Evolutionary conservation across 1,140 invertebrate species (phyloP).

Genomic region (Zelostemma sp.): DNA sequence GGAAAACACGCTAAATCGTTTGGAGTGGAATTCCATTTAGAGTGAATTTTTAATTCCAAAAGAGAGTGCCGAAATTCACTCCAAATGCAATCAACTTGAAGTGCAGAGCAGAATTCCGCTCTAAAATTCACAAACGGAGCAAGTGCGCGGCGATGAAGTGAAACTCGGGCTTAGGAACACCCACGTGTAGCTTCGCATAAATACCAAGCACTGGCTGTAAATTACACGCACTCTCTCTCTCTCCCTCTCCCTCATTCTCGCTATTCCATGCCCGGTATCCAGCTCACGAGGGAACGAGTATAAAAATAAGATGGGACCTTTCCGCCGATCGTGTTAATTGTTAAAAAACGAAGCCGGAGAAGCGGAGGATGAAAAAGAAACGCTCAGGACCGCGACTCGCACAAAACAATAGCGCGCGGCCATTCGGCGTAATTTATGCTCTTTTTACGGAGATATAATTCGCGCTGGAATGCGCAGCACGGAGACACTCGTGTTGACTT

Average conservation of each 20-base stretch:
- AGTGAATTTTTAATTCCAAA: no score
- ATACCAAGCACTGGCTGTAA: slow-evolving; percentile 31
- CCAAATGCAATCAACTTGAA: no score
- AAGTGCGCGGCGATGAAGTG: no score
- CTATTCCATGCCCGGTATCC: no score
- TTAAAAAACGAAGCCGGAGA: slow-evolving; percentile 6
- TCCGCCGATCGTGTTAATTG: slow-evolving; percentile 30
- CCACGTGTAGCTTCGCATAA: slow-evolving; percentile 40
- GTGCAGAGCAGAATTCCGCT: no score
- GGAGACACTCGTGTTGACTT: slow-evolving; percentile 32
- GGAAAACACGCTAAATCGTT: no score
- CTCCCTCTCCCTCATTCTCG: neutral
- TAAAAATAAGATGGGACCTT: no score
- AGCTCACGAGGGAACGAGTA: no score
- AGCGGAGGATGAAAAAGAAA: neutral
- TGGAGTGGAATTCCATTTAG: no score
- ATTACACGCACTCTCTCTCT: slow-evolving; percentile 12
- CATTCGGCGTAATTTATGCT: slow-evolving; percentile 31
- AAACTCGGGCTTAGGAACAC: slow-evolving; percentile 43
- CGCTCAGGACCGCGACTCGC: slow-evolving; percentile 10
- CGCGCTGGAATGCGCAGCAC: slow-evolving; percentile 26
- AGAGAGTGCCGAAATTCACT: no score
- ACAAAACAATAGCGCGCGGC: slow-evolving; percentile 20
- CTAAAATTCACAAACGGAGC: no score
- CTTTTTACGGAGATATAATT: slow-evolving; percentile 36